Evolutionary conservation across 23 tunicate species (phyloP), one percentile per base, ranked within the genome.

Genomic region (Aplidium turbinatum): DNA sequence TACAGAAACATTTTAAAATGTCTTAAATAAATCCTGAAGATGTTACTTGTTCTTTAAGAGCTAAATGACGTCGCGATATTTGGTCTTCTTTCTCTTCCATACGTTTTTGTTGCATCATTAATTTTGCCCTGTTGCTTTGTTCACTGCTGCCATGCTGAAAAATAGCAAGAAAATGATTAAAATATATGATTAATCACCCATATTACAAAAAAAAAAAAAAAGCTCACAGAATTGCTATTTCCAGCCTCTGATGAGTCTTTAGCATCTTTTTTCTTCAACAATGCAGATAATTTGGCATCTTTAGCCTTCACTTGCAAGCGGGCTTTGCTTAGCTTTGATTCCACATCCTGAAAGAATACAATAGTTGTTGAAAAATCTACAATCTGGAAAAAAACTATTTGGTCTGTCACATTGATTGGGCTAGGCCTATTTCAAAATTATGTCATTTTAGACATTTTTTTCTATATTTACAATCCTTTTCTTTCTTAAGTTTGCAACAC

Each of bases 261-360:
- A 9, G 11, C 70, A 31, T 32, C 74, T 42, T 72, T 86, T 36
- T 78, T 58, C 28, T 85, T 85, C 46, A 20, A 67, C 46, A 87
- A 47, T 25, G 82, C 38, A 29, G 85, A 24, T 31, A 87, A 46
- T 47, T 87, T 87, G 27, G 95, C 95, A 72, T 87, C 87, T 68
- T 81, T 87, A 3, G 95, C 95, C 57, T 87, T 87, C 54, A 75
- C 32, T 47, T 87, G 95, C 40, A 87, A 38, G 0, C 77, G 72
- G 5, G 81, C 79, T 55, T 75, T 81, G 1, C 57, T 77, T 11
- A 87, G 31, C 45, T 87, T 81, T n/a, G 87, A 35, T 65, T 87
- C 95, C 54, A 78, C 20, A 22, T 87, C 95, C 95, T 87, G 55
- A 67, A 30, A 35, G 67, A 35, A 55, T 7, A 34, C 13, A 55